Evolutionary conservation across 1,140 invertebrate genomes (phyloP).

Genomic region (Zaprionus tsacasi): DNA sequence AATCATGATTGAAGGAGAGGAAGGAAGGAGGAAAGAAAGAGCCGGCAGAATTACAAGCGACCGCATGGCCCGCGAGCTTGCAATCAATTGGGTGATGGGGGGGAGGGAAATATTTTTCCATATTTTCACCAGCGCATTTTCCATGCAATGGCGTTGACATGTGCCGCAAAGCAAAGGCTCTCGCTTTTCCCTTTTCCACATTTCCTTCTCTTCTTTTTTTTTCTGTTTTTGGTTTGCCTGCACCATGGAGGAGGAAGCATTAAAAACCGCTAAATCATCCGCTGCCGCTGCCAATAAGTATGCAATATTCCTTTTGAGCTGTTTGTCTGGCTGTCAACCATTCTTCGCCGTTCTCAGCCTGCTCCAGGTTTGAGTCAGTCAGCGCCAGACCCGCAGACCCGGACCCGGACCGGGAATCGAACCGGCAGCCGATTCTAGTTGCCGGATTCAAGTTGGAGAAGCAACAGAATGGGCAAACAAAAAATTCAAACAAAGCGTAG

Average conservation of each 20-base stretch:
- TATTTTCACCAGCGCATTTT: slow-evolving; percentile 41
- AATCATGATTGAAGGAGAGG: slow-evolving; percentile 5
- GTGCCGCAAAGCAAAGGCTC: slow-evolving; percentile 46
- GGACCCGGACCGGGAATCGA: not conserved
- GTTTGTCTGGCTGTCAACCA: slow-evolving; percentile 63
- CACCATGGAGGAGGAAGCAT: slow-evolving; percentile 51
- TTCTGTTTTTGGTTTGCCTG: not conserved
- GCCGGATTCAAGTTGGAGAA: slow-evolving; percentile 22
- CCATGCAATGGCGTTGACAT: slow-evolving; percentile 69
- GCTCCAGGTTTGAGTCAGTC: slow-evolving; percentile 9
- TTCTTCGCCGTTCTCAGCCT: slow-evolving; percentile 1
- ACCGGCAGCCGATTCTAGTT: slow-evolving; percentile 6
- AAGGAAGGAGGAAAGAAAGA: not conserved
- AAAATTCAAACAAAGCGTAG: slow-evolving; percentile 57
- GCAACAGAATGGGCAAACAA: slow-evolving; percentile 55
- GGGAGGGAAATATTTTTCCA: slow-evolving; percentile 32
- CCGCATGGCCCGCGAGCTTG: slow-evolving; percentile 1
- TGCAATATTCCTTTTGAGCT: slow-evolving; percentile 70
- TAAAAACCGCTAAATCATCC: slow-evolving; percentile 78
- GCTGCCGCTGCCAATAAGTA: slow-evolving; percentile 72
- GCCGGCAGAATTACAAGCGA: not conserved
- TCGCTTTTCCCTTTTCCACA: not conserved
- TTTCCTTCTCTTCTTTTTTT: too few species aligned
- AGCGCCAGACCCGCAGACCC: not conserved
- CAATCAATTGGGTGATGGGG: not conserved